Evolutionary conservation across 1,140 invertebrate species (phyloP).

Genomic region (Drosophila ohnishii): DNA sequence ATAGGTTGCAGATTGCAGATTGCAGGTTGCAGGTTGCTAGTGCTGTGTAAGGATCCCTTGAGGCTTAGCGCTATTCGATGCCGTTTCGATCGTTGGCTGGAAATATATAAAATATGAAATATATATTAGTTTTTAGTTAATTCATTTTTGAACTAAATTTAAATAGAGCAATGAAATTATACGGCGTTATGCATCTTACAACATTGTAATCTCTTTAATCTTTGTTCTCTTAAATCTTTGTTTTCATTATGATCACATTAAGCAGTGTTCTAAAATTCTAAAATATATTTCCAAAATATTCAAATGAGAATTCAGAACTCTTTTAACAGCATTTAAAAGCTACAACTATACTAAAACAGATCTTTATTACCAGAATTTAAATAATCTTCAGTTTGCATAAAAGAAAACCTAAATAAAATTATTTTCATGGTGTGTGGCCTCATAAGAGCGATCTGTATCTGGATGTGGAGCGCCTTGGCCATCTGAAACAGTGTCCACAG

Average conservation of each 20-base stretch:
- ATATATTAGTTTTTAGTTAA: too few relatives aligned
- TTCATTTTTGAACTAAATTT: not conserved
- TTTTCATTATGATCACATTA: too few relatives aligned
- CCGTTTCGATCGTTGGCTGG: slow-evolving; percentile 16
- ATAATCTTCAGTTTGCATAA: too few relatives aligned
- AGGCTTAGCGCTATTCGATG: slow-evolving; percentile 1
- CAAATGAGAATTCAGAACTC: too few relatives aligned
- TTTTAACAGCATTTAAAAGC: too few relatives aligned
- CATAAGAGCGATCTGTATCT: not conserved
- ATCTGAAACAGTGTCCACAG: slow-evolving; percentile 70
- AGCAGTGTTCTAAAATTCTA: too few relatives aligned
- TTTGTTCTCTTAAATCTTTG: too few relatives aligned
- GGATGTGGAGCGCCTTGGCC: slow-evolving; percentile 6
- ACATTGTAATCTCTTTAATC: not conserved
- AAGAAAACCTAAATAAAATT: too few relatives aligned
- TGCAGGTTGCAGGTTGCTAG: slow-evolving; percentile 13
- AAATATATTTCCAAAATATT: too few relatives aligned
- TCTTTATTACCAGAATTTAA: too few relatives aligned
- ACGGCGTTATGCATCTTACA: not conserved
- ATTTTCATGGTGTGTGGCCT: slow-evolving; percentile 21
- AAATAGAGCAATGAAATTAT: not conserved
- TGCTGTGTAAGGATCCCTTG: not conserved
- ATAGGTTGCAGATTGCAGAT: slow-evolving; percentile 3
- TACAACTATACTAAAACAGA: too few relatives aligned
- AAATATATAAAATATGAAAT: not conserved